A percentile compares a stretch with the other conserved stretches of the same genome.
phyloP scores from a whole-genome alignment of 2,888 invertebrate genomes.

The Pristionchus mayeri region DNA sequence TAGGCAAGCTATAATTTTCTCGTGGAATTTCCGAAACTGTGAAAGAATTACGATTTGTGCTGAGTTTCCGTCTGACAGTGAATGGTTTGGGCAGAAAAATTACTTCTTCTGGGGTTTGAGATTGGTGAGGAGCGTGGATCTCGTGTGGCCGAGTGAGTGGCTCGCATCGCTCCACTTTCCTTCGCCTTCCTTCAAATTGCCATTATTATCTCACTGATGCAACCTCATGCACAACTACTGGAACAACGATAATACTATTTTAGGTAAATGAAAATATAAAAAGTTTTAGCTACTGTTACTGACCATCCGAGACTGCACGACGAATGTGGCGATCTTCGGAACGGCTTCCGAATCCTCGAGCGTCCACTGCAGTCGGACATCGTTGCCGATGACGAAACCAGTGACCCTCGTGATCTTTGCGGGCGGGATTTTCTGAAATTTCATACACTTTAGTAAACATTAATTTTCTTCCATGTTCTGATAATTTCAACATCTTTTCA shows the following conservation, averaged over 20 bases:
- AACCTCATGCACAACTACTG: too few species aligned
- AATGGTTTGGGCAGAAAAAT: background rate
- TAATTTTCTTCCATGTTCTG: background rate
- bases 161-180: slow-evolving; percentile 61
- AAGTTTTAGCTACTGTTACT: background rate
- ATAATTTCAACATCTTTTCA: too few species aligned
- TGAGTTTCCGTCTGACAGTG: background rate
- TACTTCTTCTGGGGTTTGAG: slow-evolving; percentile 61
- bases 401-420: slow-evolving; percentile 58
- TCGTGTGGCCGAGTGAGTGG: slow-evolving; percentile 63
- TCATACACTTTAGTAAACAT: background rate
- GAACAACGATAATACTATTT: too few species aligned
- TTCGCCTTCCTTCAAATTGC: slow-evolving; percentile 11
- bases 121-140: slow-evolving; percentile 66
- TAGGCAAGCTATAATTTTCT: too few species aligned
- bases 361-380: slow-evolving; percentile 63
- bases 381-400: slow-evolving; percentile 62
- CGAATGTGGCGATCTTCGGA: slow-evolving; percentile 55
- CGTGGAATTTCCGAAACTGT: too few species aligned
- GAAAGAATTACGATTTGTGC: background rate
- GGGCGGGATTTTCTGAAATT: slow-evolving; percentile 50
- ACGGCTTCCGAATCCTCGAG: slow-evolving; percentile 55
- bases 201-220: background rate
- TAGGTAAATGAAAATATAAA: too few species aligned
- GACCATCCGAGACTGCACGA: slow-evolving; percentile 50